Evolutionary conservation across 2,797 vertebrate genomes (phyloP).

Genomic region (Denticeps clupeoides): DNA sequence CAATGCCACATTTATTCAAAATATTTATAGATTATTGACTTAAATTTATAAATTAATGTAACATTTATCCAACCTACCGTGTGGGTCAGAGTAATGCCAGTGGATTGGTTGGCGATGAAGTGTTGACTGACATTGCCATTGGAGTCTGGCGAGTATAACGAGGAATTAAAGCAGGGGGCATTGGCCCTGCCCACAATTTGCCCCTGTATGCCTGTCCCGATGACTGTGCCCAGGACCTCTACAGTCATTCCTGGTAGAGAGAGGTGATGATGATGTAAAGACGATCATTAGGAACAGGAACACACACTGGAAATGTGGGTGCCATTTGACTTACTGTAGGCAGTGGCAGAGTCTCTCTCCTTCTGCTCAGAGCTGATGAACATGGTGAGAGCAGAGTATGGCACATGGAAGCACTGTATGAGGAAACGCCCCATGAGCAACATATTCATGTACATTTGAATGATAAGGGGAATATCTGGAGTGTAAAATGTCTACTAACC

Average conservation of each 20-base stretch:
- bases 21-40: too few species aligned
- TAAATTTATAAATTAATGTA: too few species aligned
- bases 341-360: constrained; percentile 87
- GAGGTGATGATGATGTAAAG: too few species aligned
- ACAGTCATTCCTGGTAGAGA: constrained; percentile 95
- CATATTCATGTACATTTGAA: too few species aligned
- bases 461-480: too few species aligned
- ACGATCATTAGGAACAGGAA: too few species aligned
- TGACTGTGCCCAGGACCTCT: constrained; percentile 80
- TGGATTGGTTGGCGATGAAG: too few species aligned
- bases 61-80: constrained; percentile 60
- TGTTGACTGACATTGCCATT: too few species aligned
- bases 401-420: constrained; percentile 87
- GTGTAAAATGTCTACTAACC: constrained; percentile 54
- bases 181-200: constrained; percentile 78
- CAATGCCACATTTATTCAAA: too few species aligned
- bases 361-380: constrained; percentile 89
- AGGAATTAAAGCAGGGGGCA: constrained; percentile 66
- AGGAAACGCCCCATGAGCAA: too few species aligned
- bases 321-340: constrained; percentile 70
- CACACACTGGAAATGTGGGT: too few species aligned
- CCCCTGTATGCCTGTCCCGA: constrained; percentile 87
- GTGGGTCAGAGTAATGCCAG: constrained; percentile 45
- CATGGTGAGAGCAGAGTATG: constrained; percentile 94
- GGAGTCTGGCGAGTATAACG: too few species aligned